phyloP scores from a whole-genome alignment of 2,888 invertebrate species.

The Eristalinus sepulchralis region DNA sequence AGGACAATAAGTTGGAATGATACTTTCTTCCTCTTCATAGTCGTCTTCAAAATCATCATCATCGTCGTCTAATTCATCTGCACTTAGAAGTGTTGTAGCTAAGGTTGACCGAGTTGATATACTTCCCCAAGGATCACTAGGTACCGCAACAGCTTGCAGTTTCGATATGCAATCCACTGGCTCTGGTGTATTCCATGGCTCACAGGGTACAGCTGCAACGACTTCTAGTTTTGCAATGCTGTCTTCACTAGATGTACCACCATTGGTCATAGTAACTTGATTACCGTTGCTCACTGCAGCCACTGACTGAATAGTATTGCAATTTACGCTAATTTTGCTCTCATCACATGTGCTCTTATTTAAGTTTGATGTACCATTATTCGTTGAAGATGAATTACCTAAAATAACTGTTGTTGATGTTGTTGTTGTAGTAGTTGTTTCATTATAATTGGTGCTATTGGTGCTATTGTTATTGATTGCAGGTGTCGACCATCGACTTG shows the following conservation, averaged over 20 bases:
- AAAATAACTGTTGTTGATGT: constrained; percentile 60
- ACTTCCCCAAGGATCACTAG: constrained; percentile 83
- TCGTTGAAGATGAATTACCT: constrained; percentile 62
- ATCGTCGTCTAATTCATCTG: constrained; percentile 80
- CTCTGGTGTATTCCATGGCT: constrained; percentile 78
- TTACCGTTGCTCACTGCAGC: constrained; percentile 75
- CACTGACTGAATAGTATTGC: constrained; percentile 34
- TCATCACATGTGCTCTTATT: constrained; percentile 59
- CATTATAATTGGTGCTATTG: constrained; percentile 56
- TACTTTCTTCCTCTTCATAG: constrained; percentile 81
- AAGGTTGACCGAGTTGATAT: constrained; percentile 79
- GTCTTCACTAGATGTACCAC: constrained; percentile 75
- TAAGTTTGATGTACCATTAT: constrained; percentile 34
- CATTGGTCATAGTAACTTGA: constrained; percentile 75
- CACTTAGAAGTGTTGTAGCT: constrained; percentile 79
- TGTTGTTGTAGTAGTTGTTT: constrained; percentile 51
- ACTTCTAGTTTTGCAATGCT: constrained; percentile 81
- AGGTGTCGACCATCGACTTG: constrained; percentile 82
- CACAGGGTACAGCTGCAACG: constrained; percentile 77
- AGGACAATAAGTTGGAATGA: constrained; percentile 80
- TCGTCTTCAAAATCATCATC: constrained; percentile 81
- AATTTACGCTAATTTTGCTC: constrained; percentile 33
- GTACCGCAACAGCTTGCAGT: constrained; percentile 87
- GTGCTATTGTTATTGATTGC: constrained; percentile 71
- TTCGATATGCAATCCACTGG: constrained; percentile 84